These are phyloP conservation scores for Phrynocephalus versicolor DNA, from an alignment of 2,113 vertebrate genomes.

Conservation along the genomic window DNA sequence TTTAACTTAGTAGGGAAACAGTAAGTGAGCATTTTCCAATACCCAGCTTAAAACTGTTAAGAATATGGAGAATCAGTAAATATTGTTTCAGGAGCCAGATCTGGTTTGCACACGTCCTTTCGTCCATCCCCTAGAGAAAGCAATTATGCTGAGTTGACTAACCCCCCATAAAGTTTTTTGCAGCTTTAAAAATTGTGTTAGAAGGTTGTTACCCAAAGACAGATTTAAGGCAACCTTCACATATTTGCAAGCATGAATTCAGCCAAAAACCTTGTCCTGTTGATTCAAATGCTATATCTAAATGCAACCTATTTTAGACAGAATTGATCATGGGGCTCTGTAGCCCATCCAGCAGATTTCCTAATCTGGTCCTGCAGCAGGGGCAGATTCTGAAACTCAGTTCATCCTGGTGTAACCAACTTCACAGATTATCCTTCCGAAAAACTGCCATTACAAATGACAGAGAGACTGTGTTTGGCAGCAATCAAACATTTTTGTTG, in stretches of 20 bases:
- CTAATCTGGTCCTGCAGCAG: not conserved
- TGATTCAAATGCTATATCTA: not conserved
- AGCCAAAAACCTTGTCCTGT: not conserved
- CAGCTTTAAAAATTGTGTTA: not conserved
- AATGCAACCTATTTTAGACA: not conserved
- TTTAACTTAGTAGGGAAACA: too few relatives aligned
- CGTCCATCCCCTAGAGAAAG: not conserved
- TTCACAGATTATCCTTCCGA: not conserved
- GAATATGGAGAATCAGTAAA: not conserved
- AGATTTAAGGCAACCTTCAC: not conserved
- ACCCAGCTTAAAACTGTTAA: too few relatives aligned
- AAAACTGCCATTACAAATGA: not conserved
- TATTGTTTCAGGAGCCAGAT: not conserved
- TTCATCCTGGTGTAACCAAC: not conserved
- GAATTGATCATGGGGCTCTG: too few relatives aligned
- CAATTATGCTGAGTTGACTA: not conserved
- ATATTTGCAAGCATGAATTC: not conserved
- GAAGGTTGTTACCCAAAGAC: not conserved
- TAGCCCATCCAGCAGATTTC: not conserved
- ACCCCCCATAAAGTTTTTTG: not conserved
- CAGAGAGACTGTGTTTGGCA: not conserved
- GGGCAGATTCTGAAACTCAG: not conserved
- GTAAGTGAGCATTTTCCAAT: not conserved
- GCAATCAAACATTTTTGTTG: not conserved
- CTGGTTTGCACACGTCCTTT: not conserved